Percentiles rank a stretch among this genome's conserved stretches.
phyloP scores from a whole-genome alignment of 2,113 vertebrate species.

The Cricetomys ansorgei region DNA sequence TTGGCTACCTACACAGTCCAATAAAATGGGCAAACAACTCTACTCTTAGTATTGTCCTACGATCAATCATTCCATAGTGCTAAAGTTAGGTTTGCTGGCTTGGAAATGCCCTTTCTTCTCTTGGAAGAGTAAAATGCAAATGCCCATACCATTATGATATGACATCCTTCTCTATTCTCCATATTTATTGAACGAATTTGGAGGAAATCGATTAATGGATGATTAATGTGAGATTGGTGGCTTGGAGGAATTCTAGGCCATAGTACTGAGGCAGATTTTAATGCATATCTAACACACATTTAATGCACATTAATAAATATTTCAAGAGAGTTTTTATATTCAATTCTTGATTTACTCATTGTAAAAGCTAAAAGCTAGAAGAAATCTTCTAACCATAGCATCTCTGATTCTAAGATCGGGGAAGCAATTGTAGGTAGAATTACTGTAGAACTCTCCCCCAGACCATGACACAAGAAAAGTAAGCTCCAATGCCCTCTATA shows the following conservation, averaged over 20 bases:
- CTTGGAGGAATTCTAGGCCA: neutral
- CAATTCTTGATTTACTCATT: constrained; percentile 1
- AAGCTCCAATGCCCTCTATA: neutral
- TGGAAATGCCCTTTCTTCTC: neutral
- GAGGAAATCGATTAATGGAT: neutral
- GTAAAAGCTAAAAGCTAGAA: neutral
- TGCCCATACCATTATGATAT: neutral
- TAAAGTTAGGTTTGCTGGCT: neutral
- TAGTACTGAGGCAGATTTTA: neutral
- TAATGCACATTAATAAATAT: neutral
- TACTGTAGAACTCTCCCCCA: neutral
- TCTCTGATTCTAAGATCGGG: neutral
- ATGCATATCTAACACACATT: neutral
- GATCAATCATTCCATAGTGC: neutral
- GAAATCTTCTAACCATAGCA: neutral
- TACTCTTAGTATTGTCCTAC: neutral
- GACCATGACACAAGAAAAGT: neutral
- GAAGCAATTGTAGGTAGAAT: neutral
- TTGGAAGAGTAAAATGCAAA: neutral
- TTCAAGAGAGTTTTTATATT: neutral
- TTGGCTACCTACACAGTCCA: neutral
- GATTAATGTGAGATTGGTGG: neutral
- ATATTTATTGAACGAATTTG: neutral
- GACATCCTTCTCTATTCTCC: neutral
- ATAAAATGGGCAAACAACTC: neutral